Conservation (phyloP, 2,113 vertebrate genomes). For the Bostrychus sinensis region DNA sequence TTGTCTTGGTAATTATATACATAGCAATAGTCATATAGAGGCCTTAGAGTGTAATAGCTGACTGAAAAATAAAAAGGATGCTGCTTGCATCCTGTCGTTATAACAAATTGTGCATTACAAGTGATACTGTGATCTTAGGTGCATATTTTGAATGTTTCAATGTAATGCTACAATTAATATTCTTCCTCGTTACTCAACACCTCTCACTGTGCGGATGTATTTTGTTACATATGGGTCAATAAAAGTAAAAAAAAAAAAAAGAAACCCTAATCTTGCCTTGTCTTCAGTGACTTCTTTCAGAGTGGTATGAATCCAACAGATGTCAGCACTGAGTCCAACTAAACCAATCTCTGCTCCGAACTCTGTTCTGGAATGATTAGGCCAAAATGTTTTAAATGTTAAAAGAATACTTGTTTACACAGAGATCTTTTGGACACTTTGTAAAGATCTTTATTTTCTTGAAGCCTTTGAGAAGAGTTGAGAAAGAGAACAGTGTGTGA, state of each 20-base stretch:
- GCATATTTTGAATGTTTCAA: conserved; percentile 17
- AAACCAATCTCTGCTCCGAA: not conserved
- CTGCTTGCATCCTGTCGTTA: conserved; percentile 21
- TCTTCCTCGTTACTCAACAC: conserved; percentile 15
- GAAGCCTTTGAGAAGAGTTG: conserved; percentile 47
- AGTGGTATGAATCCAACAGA: conserved; percentile 59
- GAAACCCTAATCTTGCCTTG: not conserved
- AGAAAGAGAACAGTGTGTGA: conserved; percentile 65
- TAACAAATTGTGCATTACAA: conserved; percentile 29
- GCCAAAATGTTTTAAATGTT: not conserved
- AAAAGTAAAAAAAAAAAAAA: conserved; percentile 26
- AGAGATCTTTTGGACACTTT: not conserved
- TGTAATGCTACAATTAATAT: conserved; percentile 19
- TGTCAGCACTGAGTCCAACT: conserved; percentile 52
- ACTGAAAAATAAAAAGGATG: conserved; percentile 14
- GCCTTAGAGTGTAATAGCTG: conserved; percentile 19
- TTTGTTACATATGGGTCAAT: conserved; percentile 34
- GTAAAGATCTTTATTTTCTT: conserved; percentile 30
- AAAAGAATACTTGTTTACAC: not conserved
- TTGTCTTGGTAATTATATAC: conserved; percentile 11
- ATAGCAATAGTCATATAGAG: conserved; percentile 5
- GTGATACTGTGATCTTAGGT: conserved; percentile 33
- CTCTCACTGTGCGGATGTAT: conserved; percentile 28
- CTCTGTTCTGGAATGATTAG: not conserved
- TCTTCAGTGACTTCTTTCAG: not conserved